Conservation (phyloP, 1,140 invertebrate species). For the Hormaphis cornu region DNA sequence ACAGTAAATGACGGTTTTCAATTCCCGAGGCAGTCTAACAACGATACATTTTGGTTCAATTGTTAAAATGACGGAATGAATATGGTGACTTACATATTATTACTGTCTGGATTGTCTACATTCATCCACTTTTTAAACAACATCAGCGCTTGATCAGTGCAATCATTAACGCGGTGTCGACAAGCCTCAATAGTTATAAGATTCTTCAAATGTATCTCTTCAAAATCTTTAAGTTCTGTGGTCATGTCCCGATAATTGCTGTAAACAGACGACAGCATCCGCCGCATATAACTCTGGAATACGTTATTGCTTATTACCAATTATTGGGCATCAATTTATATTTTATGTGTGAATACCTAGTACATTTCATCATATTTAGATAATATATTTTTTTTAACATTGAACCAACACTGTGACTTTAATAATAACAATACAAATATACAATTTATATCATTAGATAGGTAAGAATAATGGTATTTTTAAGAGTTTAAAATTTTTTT, state of each 20-base stretch:
- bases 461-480: too few species aligned
- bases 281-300: background rate
- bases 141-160: slow-evolving; percentile 49
- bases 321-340: too few species aligned
- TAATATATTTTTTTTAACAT: too few species aligned
- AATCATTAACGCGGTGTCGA: slow-evolving; percentile 50
- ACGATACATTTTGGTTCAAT: background rate
- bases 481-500: too few species aligned
- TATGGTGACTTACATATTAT: slow-evolving; percentile 5
- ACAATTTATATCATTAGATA: too few species aligned
- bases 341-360: too few species aligned
- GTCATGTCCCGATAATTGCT: slow-evolving; percentile 42
- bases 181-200: slow-evolving; percentile 53
- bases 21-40: slow-evolving; percentile 67
- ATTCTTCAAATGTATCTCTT: slow-evolving; percentile 35
- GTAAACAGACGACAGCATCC: slow-evolving; percentile 50
- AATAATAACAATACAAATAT: too few species aligned
- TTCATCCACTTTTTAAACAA: slow-evolving; percentile 52
- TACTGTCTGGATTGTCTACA: slow-evolving; percentile 46
- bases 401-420: too few species aligned
- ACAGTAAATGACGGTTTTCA: slow-evolving; percentile 66
- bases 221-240: slow-evolving; percentile 37
- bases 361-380: too few species aligned
- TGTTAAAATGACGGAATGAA: background rate
- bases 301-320: too few species aligned